Conservation (phyloP, 2,797 vertebrate genomes). For the Pristis pectinata region DNA sequence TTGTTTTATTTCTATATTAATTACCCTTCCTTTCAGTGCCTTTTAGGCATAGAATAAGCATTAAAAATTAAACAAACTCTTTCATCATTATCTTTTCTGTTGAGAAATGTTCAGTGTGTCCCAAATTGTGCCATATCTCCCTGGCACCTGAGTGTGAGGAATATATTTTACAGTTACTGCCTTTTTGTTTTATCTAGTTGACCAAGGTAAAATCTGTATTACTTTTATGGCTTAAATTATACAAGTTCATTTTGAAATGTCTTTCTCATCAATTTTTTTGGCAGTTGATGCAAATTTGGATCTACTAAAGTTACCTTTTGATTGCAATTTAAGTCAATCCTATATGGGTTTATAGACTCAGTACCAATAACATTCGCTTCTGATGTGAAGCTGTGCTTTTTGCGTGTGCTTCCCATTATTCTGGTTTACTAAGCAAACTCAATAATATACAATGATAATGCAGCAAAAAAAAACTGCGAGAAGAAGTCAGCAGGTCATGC, state of each 20-base stretch:
- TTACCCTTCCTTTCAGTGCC: background rate
- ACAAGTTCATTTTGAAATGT: background rate
- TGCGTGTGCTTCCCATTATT: background rate
- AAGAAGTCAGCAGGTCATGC: too few species aligned
- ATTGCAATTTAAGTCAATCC: background rate
- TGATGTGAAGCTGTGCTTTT: background rate
- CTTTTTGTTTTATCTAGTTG: background rate
- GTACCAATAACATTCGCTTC: background rate
- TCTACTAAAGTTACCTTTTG: background rate
- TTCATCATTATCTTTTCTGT: background rate
- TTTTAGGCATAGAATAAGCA: background rate
- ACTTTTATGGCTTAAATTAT: background rate
- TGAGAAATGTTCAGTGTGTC: background rate
- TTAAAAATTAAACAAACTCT: background rate
- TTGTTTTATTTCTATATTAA: background rate
- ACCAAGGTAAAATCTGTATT: background rate
- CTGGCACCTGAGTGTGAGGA: background rate
- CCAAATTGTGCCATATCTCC: background rate
- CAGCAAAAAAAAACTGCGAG: background rate
- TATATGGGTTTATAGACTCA: background rate
- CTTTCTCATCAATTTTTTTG: background rate
- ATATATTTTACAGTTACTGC: background rate
- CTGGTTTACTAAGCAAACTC: background rate
- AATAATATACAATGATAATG: too few species aligned
- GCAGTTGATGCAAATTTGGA: background rate